Base-by-base conservation (phyloP, 2,888 invertebrate genomes). In the Cabera pusaria region DNA sequence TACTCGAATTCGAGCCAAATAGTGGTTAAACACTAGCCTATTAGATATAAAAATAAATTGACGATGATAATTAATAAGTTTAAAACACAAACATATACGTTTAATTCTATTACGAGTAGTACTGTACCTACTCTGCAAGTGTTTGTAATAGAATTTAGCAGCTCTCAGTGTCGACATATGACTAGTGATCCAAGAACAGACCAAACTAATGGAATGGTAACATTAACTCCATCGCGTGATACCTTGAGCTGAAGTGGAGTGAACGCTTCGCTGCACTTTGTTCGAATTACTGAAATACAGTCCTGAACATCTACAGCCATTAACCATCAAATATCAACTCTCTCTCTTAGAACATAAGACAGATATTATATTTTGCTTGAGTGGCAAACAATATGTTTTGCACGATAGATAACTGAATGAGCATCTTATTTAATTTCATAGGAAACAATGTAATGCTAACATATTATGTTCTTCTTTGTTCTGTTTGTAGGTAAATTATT, bases 231-330 rank as follows among this genome's bases (percentile, higher is more conserved):
- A 26, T 49, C 34, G 61, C 57, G 63, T 49, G 52, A 60, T 58
- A 52, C 60, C 59, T 62, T 59, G 44, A 47, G 44, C 52, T 57
- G 52, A 54, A 49, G 46, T 49, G 26, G 51, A 50, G 36, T 36
- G 28, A 45, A 49, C 51, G 61, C 64, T 59, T 52, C 53, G 59
- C 41, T 59, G 61, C 63, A 54, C 49, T 46, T 40, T 17, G 43
- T 52, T 47, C 25, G 41, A 39, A 49, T 51, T 52, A 56, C 45
- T 44, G 39, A 52, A 57, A 54, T 47, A 45, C 43, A 46, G 33
- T 31, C 12, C 31, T 23, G 24, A 40, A 40, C 24, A 19, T 34
- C 40, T 40, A 28, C 8, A 17, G 6, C 8, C 17, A 31, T 29
- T 12, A 16, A 26, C 26, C 2, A 7, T 5, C 22, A n/a, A 42